phyloP scores from a whole-genome alignment of 2,113 vertebrate genomes.

The Alligator mississippiensis region DNA sequence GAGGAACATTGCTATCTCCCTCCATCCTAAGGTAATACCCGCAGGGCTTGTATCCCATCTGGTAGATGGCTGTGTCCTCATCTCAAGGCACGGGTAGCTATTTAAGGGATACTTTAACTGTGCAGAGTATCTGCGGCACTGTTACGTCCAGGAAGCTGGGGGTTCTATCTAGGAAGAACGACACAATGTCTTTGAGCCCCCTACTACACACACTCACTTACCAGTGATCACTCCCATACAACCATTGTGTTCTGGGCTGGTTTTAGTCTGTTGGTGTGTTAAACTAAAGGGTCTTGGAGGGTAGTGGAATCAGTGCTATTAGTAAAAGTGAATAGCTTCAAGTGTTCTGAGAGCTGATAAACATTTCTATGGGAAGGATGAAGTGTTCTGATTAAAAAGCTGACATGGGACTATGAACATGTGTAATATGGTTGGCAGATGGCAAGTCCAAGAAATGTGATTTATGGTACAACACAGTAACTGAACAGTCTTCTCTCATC shows the following conservation, averaged over 20 bases:
- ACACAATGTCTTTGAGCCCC: accelerated
- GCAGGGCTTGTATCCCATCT: background rate
- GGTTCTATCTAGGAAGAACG: accelerated
- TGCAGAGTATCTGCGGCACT: background rate
- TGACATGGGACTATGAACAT: slow-evolving; percentile 48
- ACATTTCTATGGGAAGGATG: slow-evolving; percentile 52
- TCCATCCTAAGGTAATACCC: background rate
- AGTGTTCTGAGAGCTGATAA: background rate
- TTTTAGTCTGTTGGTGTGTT: background rate
- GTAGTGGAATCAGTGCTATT: background rate
- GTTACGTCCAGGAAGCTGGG: accelerated
- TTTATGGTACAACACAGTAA: slow-evolving; percentile 64
- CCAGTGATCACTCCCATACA: background rate
- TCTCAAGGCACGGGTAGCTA: accelerated
- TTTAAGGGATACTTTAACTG: accelerated
- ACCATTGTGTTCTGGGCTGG: background rate
- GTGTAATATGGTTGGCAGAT: slow-evolving; percentile 69
- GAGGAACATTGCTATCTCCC: background rate
- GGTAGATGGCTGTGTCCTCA: background rate
- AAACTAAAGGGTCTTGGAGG: background rate
- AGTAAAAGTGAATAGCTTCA: background rate
- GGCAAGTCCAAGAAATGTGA: slow-evolving; percentile 61
- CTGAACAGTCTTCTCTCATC: slow-evolving; percentile 63
- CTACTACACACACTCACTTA: accelerated
- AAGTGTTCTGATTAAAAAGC: slow-evolving; percentile 16